Conservation (phyloP, 1,140 invertebrate species). For the Druon quercuslanigerum region DNA sequence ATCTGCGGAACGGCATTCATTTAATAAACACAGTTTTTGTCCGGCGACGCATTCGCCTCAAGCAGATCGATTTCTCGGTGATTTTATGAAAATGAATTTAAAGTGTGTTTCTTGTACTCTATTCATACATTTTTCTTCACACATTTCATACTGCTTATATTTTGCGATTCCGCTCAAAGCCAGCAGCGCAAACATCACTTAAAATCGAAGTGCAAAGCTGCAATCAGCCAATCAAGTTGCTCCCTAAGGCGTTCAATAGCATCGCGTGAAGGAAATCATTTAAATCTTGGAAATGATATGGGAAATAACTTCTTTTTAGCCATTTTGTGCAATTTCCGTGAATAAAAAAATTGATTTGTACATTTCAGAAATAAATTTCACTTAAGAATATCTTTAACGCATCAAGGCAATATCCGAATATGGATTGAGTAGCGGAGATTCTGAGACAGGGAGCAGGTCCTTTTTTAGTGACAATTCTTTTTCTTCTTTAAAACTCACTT, state of each 20-base stretch:
- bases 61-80: background rate
- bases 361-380: no score
- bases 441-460: no score
- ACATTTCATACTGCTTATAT: background rate
- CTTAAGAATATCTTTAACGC: no score
- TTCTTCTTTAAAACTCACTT: no score
- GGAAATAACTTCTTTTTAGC: background rate
- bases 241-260: conserved; percentile 11
- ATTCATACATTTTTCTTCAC: background rate
- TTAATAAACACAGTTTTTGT: no score
- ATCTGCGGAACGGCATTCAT: no score
- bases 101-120: background rate
- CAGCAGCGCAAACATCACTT: conserved; percentile 14
- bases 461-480: no score
- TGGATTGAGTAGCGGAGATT: no score
- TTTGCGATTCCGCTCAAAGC: conserved; percentile 3
- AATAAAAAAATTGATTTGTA: no score
- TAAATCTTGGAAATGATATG: conserved; percentile 21
- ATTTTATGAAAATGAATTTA: background rate
- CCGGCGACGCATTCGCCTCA: background rate
- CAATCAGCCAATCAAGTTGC: conserved; percentile 29
- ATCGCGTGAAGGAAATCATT: conserved; percentile 26
- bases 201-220: conserved; percentile 26
- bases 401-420: no score
- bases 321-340: background rate